Evolutionary conservation across 1,140 invertebrate species (phyloP), one percentile per base, ranked within the genome.

Genomic region (Luehdorfia chinensis): DNA sequence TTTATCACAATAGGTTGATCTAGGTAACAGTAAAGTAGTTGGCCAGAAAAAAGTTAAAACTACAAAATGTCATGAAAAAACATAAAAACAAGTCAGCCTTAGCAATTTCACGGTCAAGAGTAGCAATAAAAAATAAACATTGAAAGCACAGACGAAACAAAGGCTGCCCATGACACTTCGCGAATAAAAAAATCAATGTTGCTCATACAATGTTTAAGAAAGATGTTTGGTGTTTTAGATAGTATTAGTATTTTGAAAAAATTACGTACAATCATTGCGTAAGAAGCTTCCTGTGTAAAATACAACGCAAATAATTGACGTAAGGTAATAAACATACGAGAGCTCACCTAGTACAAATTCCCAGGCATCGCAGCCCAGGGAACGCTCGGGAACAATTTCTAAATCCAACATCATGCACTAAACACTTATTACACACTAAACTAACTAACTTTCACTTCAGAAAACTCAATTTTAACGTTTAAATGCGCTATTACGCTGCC

Each of bases 281-380:
- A 85, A 87, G 79, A 66, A 45, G 50, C 53, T 45, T 69, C 56
- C 66, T 59, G 44, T 66, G 53, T 63, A 81, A 43, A 85, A 77
- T 87, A 85, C 79, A 84, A 83, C 85, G 85, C 77, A 87, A 85
- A 87, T 73, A 71, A 66, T 73, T 79, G 77, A 80, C 78, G 67
- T 79, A 76, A 75, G 61, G 67, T 68, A 43, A 84, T 77, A 85
- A 84, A 87, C 75, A 84, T 71, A 65, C 45, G 53, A 63, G 48
- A 56, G 90, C 93, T 93, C 89, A 96, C 97, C 96, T 89, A 98
- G 90, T 87, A 97, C 93, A 89, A 98, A 97, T 89, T 98, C 96
- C 96, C 96, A 98, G 90, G 96, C 93, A 87, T 98, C 96, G 87
- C 96, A 96, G 87, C 96, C 95, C 77, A 98, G 91, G 63, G 96